Evolutionary conservation across 1,140 invertebrate species (phyloP).

Genomic region (Pararge aegeria): DNA sequence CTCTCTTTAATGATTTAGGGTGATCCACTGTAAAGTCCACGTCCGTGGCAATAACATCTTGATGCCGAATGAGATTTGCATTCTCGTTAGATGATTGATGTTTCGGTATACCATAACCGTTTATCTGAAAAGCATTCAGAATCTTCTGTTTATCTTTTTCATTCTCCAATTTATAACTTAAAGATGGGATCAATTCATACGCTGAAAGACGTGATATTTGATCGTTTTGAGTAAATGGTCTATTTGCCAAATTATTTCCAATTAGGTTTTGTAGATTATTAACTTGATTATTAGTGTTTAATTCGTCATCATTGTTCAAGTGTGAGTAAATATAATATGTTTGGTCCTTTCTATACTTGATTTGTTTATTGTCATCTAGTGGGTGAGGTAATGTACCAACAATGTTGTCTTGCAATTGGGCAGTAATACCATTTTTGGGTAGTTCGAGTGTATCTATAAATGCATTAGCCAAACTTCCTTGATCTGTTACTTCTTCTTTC

Average conservation of each 20-base stretch:
- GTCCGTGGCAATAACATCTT: constrained; percentile 33
- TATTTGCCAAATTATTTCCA: not conserved
- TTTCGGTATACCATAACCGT: constrained; percentile 46
- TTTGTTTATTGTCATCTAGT: constrained; percentile 55
- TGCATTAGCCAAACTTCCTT: constrained; percentile 20
- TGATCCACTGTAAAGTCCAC: constrained; percentile 49
- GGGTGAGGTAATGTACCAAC: constrained; percentile 62
- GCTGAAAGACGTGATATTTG: constrained; percentile 37
- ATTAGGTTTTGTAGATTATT: constrained; percentile 1
- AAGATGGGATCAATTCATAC: constrained; percentile 58
- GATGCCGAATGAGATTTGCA: constrained; percentile 30
- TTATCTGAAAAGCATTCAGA: constrained; percentile 48
- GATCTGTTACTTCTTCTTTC: constrained; percentile 2
- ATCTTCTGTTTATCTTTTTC: constrained; percentile 52
- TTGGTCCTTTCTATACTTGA: constrained; percentile 67
- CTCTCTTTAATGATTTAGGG: constrained; percentile 30
- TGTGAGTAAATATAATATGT: constrained; percentile 62
- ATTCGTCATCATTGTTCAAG: constrained; percentile 31
- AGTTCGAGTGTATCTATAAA: constrained; percentile 40
- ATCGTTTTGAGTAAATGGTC: constrained; percentile 15
- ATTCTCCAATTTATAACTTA: constrained; percentile 58
- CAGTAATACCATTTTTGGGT: constrained; percentile 55
- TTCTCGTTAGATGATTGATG: constrained; percentile 17
- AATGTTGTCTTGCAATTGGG: constrained; percentile 63
- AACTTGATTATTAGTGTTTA: not conserved